Evolutionary conservation across 2,113 vertebrate species (phyloP), one percentile per base, ranked within the genome.

Genomic region (Pongo pygmaeus): DNA sequence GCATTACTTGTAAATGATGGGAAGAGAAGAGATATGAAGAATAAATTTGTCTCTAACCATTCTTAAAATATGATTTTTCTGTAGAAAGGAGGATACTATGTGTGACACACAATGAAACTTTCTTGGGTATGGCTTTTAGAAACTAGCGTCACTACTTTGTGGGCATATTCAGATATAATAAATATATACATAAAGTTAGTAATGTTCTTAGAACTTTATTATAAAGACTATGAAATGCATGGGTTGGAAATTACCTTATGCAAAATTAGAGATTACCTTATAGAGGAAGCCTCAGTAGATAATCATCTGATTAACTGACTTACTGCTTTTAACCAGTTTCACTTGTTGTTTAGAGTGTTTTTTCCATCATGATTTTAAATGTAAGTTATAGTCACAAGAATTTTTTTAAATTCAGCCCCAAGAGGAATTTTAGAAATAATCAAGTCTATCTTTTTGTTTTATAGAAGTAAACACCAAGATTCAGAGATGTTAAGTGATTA

Each of bases 361-460:
- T 89, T 84, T 46, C n/a, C 6, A 70, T 86, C 35, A 43, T 17
- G 61, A 61, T 87, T 94, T 93, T 72, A 35, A 84, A 35, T 88
- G 38, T 48, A 77, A 95, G 61, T 93, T 83, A 87, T 59, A 92
- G 43, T 64, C 70, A 72, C 6, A 93, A n/a, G 25, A 30, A 91
- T 69, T 52, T 69, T 35, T 18, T 64, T 27, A 83, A 91, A 38
- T 4, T 83, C 43, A 57, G 38, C 20, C 32, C 59, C 8, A 27
- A 30, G 22, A 95, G 35, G 72, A 84, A 93, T 84, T 80, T 78
- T 70, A 69, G 78, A 93, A 84, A 67, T 78, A 92, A 96, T 84
- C 46, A 30, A 81, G 8, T 32, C 14, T 94, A 40, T 38, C 52
- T 22, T 80, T 14, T 67, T 46, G 4, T 64, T 95, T 81, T 69